A percentile compares a stretch with the other conserved stretches of the same genome.
phyloP scores from a whole-genome alignment of 2,113 vertebrate species.

The Pica pica region DNA sequence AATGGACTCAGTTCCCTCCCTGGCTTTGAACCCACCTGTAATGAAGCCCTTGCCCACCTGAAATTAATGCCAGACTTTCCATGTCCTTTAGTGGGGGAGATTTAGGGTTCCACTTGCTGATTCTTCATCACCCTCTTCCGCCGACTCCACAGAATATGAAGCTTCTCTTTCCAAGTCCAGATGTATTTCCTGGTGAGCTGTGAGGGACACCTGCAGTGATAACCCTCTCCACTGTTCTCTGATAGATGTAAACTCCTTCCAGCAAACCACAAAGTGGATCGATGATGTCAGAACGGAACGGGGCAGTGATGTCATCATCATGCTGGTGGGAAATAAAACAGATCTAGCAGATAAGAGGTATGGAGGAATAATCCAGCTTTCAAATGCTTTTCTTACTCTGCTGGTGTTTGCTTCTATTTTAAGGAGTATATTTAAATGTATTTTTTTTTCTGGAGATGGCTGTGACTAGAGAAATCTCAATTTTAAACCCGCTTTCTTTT shows the following conservation, averaged over 20 bases:
- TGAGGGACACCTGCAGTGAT: neutral
- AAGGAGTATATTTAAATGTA: rapidly evolving
- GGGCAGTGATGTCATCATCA: constrained; percentile 98
- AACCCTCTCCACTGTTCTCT: constrained; percentile 53
- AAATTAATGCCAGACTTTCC: neutral
- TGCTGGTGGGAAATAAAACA: constrained; percentile 99
- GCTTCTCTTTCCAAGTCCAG: neutral
- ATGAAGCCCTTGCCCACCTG: neutral
- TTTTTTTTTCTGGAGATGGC: neutral
- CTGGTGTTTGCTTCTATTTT: neutral
- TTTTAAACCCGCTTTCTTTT: neutral
- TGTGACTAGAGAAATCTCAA: neutral
- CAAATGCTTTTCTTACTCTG: neutral
- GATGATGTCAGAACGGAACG: constrained; percentile 97
- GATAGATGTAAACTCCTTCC: constrained; percentile 97
- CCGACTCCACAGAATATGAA: neutral
- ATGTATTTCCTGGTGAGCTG: neutral
- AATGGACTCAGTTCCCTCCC: neutral
- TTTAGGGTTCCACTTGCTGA: neutral
- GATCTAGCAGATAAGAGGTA: constrained; percentile 99
- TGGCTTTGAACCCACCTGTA: neutral
- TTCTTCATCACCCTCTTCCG: neutral
- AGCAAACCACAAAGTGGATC: constrained; percentile 99
- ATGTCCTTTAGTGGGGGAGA: neutral
- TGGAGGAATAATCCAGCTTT: neutral